Conservation (phyloP, 2,797 vertebrate species). For the Leptoclinus maculatus region DNA sequence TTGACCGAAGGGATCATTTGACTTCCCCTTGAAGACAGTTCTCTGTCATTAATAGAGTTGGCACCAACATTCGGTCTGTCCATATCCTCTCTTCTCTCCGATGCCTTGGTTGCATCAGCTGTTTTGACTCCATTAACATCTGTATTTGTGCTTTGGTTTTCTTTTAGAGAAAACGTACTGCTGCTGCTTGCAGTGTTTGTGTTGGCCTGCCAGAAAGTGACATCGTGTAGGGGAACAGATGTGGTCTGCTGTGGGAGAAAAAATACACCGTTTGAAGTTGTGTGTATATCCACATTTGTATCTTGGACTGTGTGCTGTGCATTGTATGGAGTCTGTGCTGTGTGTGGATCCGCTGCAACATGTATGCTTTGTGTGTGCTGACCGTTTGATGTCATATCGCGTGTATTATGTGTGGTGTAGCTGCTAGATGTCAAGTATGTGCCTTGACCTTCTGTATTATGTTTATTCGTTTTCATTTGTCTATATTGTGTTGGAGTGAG, state of each 20-base stretch:
- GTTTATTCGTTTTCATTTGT: not conserved
- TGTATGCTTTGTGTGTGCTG: not conserved
- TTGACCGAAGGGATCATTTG: constrained; percentile 35
- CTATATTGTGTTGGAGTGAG: not conserved
- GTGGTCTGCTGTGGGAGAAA: constrained; percentile 67
- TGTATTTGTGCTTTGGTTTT: constrained; percentile 58
- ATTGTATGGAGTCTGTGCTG: not conserved
- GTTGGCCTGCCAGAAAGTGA: constrained; percentile 57
- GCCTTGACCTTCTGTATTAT: not conserved
- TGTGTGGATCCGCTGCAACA: constrained; percentile 14
- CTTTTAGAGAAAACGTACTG: constrained; percentile 42
- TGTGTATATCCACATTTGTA: constrained; percentile 39
- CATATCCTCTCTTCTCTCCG: constrained; percentile 5
- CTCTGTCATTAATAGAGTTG: constrained; percentile 47
- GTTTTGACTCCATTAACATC: constrained; percentile 51
- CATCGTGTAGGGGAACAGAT: constrained; percentile 65
- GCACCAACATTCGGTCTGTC: constrained; percentile 13
- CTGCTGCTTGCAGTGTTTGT: constrained; percentile 55
- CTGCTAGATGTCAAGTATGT: not conserved
- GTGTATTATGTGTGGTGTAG: not conserved
- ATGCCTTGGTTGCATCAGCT: constrained; percentile 50
- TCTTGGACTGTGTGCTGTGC: constrained; percentile 45
- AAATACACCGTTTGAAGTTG: constrained; percentile 57
- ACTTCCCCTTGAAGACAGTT: constrained; percentile 42
- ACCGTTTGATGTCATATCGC: not conserved